Conservation (phyloP, 2,113 vertebrate genomes). For the Boleophthalmus pectinirostris region DNA sequence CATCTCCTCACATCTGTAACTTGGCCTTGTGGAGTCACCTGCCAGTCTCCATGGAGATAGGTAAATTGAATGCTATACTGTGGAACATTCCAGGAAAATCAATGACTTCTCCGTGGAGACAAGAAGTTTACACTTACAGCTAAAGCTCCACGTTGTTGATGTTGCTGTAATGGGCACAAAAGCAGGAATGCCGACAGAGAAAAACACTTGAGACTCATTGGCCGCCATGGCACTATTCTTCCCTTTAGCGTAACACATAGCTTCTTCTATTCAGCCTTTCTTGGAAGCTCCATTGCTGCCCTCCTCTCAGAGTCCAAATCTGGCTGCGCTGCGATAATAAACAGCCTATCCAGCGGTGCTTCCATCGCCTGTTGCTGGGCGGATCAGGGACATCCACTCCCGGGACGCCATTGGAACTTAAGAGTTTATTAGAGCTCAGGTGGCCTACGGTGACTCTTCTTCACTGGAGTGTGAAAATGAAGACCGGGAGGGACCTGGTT, state of each 20-base stretch:
- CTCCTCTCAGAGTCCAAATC: constrained; percentile 63
- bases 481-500: not conserved
- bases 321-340: constrained; percentile 68
- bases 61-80: not conserved
- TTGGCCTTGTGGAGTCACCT: not conserved
- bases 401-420: constrained; percentile 11
- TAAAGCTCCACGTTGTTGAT: not conserved
- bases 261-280: constrained; percentile 31
- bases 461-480: not conserved
- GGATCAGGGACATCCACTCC: constrained; percentile 36
- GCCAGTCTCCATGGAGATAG: not conserved
- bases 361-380: constrained; percentile 70
- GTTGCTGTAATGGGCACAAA: not conserved
- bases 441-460: constrained; percentile 18
- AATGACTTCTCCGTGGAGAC: not conserved
- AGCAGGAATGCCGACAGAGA: too few species aligned
- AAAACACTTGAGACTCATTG: constrained; percentile 41
- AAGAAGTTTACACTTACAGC: not conserved
- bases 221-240: constrained; percentile 37
- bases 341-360: constrained; percentile 63
- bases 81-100: not conserved
- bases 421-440: not conserved
- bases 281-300: not conserved
- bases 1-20: not conserved
- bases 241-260: constrained; percentile 28